These are phyloP conservation scores for Acanthoscelides obtectus DNA, from an alignment of 2,888 invertebrate genomes.

Conservation along the genomic window DNA sequence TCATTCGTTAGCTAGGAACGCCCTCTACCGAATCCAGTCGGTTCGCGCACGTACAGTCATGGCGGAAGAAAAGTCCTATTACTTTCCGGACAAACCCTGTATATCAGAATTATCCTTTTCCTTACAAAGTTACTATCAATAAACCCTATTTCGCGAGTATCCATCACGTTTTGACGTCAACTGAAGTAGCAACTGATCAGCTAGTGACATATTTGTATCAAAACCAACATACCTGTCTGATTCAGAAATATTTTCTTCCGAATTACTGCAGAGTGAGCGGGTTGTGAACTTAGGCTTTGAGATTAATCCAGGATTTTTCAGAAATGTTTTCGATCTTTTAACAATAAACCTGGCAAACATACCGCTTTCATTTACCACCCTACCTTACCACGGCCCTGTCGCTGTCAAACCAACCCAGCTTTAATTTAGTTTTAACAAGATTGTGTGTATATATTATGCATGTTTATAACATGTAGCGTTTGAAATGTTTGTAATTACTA, in stretches of 20 bases:
- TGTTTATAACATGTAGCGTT: not conserved
- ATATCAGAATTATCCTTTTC: no score
- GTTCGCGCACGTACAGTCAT: no score
- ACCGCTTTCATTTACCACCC: not conserved
- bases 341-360: not conserved
- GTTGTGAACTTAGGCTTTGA: not conserved
- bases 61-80: no score
- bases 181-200: no score
- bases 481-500: not conserved
- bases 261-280: not conserved
- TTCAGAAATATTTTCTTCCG: not conserved
- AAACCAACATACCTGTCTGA: slow-evolving; percentile 20
- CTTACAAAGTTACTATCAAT: no score
- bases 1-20: no score
- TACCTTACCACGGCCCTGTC: not conserved
- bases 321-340: not conserved
- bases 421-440: not conserved
- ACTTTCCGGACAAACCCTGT: no score
- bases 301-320: not conserved
- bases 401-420: no score
- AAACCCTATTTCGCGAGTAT: no score
- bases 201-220: no score
- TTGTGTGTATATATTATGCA: not conserved
- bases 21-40: no score
- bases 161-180: no score